Base-by-base conservation (phyloP, 1,140 invertebrate species). In the Drosophila pseudoananassae region DNA sequence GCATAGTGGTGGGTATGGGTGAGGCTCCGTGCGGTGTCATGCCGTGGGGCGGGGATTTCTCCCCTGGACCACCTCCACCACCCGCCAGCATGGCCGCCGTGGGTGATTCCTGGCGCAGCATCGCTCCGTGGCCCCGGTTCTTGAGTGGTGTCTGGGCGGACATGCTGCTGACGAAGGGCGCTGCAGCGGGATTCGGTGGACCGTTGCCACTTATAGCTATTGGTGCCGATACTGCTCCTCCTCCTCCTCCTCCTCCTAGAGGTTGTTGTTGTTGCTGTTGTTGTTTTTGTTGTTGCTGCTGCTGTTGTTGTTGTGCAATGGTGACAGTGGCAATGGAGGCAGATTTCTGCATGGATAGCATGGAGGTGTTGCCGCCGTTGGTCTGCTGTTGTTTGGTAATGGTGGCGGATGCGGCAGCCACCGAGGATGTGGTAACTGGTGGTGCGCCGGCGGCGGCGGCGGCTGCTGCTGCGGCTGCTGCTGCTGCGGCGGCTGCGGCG, bases 21-120 rank as follows among this genome's bases (percentile, higher is more conserved):
- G 91, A 90, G 12, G 90, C 79, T 46, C 77, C 78, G 50, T 91
- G 91, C 3, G 90, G 91, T 25, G 91, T 92, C 73, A 91, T 90
- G 10, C 89, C 90, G 25, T 83, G 83, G 1, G 91, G 83, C 5
- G 91, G 91, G 3, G 90, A 88, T 54, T 91, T 91, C 47, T 92
- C 91, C 12, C 85, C 83, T 36, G 70, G 59, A 23, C 66, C 89
- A 27, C 66, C 69, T 8, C 70, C 70, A 3, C 33, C 33, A 12
- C 33, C 40, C 14, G 59, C 53, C 9, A 85, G 59, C 12, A 85
- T 60, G 6, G 76, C 63, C 12, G 76, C 56, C 10, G 90, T 84
- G 3, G 91, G 91, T 23, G 91, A 92, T 8, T 92, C 90, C 57
- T 90, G 90, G 3, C 82, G 78, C 49, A 92, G 50, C 73, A 91